Base-by-base conservation (phyloP, 2,888 invertebrate genomes). In the Lysandra coridon region DNA sequence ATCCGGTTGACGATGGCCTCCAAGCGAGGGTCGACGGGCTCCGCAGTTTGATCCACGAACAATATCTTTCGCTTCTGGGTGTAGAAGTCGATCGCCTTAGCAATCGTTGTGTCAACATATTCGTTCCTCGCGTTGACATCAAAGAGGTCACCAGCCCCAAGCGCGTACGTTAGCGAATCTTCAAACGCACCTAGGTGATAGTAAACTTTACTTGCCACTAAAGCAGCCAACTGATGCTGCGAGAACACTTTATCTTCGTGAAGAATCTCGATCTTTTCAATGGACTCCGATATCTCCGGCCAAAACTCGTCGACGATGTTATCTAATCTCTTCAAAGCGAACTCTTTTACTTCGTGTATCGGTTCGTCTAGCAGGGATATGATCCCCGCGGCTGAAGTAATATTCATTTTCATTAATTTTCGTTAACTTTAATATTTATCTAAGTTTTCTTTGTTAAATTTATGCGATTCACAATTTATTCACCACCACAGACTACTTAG, bases 271-370 rank as follows among this genome's bases (percentile, higher is more conserved):
- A 99, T 99, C 94, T 99, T 99, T 87, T 98, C 98, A 85, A 99
- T 98, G 17, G 99, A 98, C 92, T 99, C 99, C 0, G 99, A 99
- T 85, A 99, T 99, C 95, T 99, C 99, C 10, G 99, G 98, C 99
- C 99, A 99, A 94, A 99, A 99, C 89, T 98, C 98, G 90, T 99
- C 98, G 1, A 99, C 99, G 86, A 99, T 98, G 87, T 96, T 96
- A 92, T 99, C 98, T 85, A 99, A 95, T 89, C 99, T 98, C 87
- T 97, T 97, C 85, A 99, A 92, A 23, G 99, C 99, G 90, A 99
- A 99, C 44, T 98, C 97, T 93, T 99, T 98, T 80, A 99, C 95
- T 92, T 99, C 98, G 17, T 98, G 96, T 95, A 98, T 97, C 78
- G 98, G 97, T 92, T 99, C 99, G 91, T 99, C 99, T 84, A 99